A percentile compares a stretch with the other conserved stretches of the same genome.
phyloP scores from a whole-genome alignment of 1,140 invertebrate species.

The Drosophila nebulosa region DNA sequence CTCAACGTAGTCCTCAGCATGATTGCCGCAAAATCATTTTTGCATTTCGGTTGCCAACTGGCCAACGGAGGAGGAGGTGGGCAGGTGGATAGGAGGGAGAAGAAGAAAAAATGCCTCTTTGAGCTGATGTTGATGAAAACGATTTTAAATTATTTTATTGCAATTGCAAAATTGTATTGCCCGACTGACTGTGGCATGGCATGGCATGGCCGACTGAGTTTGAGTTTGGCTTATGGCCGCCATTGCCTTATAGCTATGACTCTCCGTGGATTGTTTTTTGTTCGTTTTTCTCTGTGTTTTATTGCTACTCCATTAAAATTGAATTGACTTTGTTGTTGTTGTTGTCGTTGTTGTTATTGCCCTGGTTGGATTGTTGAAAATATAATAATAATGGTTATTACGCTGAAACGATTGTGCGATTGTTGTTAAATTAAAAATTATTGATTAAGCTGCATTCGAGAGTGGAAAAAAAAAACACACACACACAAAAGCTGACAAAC shows the following conservation, averaged over 20 bases:
- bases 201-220: slow-evolving; percentile 22
- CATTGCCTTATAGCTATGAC: slow-evolving; percentile 22
- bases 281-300: slow-evolving; percentile 77
- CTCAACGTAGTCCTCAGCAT: slow-evolving; percentile 33
- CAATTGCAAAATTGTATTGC: slow-evolving; percentile 75
- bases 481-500: neutral
- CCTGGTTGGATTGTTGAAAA: slow-evolving; percentile 66
- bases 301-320: slow-evolving; percentile 79
- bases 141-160: slow-evolving; percentile 80
- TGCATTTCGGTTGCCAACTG: slow-evolving; percentile 38
- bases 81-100: neutral
- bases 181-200: slow-evolving; percentile 29
- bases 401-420: slow-evolving; percentile 73
- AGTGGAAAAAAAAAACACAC: slow-evolving; percentile 5
- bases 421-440: slow-evolving; percentile 80
- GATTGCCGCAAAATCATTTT: slow-evolving; percentile 70
- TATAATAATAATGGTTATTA: slow-evolving; percentile 73
- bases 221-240: slow-evolving; percentile 25
- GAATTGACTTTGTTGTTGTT: slow-evolving; percentile 61
- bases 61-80: neutral
- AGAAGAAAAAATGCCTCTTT: slow-evolving; percentile 53
- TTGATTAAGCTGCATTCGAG: slow-evolving; percentile 60
- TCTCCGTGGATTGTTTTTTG: slow-evolving; percentile 24
- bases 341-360: slow-evolving; percentile 38
- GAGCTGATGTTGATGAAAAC: slow-evolving; percentile 77